phyloP scores from a whole-genome alignment of 2,797 vertebrate genomes.

The Cottoperca gobio region DNA sequence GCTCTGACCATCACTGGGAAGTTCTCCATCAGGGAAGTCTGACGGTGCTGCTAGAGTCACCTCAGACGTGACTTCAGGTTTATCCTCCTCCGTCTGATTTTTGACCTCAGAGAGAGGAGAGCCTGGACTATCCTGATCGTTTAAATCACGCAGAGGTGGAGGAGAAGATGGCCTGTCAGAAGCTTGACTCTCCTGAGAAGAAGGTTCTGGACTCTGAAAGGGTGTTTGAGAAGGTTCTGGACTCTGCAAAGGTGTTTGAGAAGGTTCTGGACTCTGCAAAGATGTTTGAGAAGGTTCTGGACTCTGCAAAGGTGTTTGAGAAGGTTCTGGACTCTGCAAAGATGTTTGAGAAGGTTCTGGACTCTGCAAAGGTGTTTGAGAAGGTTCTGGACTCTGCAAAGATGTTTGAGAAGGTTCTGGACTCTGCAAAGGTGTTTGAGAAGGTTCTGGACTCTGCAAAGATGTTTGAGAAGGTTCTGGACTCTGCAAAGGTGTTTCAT shows the following conservation, averaged over 20 bases:
- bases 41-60: slow-evolving; percentile 75
- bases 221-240: slow-evolving; percentile 5
- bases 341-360: background rate
- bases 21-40: slow-evolving; percentile 82
- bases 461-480: background rate
- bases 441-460: too few relatives aligned
- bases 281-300: background rate
- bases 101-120: slow-evolving; percentile 44
- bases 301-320: background rate
- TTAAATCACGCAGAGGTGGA: background rate
- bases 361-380: background rate
- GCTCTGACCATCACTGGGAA: slow-evolving; percentile 82
- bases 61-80: slow-evolving; percentile 82
- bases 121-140: background rate
- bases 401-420: background rate
- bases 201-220: background rate
- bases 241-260: background rate
- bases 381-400: too few relatives aligned
- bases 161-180: background rate
- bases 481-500: background rate
- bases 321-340: background rate
- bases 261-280: background rate
- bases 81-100: slow-evolving; percentile 75
- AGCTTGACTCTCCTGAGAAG: background rate
- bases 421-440: background rate